phyloP scores from a whole-genome alignment of 2,797 vertebrate genomes.

The Enteromius unitaeniatus region DNA sequence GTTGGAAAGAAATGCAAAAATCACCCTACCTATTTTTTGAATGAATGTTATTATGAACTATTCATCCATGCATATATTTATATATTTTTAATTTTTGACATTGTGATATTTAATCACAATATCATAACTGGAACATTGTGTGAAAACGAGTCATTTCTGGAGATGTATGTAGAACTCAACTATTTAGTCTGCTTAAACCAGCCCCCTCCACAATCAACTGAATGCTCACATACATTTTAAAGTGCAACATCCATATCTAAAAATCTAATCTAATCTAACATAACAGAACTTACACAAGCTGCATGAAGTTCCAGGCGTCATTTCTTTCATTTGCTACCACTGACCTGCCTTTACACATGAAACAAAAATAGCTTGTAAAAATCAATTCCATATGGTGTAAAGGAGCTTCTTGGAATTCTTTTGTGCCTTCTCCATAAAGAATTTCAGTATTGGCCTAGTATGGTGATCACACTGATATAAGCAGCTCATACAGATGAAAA shows the following conservation, averaged over 20 bases:
- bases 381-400: constrained; percentile 57
- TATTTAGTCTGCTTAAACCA: neutral
- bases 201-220: neutral
- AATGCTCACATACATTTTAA: neutral
- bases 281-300: constrained; percentile 48
- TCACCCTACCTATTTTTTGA: neutral
- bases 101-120: neutral
- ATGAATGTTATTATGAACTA: neutral
- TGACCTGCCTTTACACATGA: constrained; percentile 42
- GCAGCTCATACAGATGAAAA: constrained; percentile 32
- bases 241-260: neutral
- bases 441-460: constrained; percentile 54
- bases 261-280: neutral
- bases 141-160: neutral
- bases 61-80: neutral
- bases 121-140: neutral
- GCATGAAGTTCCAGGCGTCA: constrained; percentile 49
- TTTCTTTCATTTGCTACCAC: constrained; percentile 24
- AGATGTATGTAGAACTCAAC: neutral
- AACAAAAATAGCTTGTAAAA: constrained; percentile 63
- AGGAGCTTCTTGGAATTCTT: constrained; percentile 32
- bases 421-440: constrained; percentile 19
- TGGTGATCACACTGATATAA: constrained; percentile 23
- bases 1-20: neutral
- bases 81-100: neutral